phyloP scores from a whole-genome alignment of 2,113 vertebrate genomes.

The Pseudorhombus dupliciocellatus region DNA sequence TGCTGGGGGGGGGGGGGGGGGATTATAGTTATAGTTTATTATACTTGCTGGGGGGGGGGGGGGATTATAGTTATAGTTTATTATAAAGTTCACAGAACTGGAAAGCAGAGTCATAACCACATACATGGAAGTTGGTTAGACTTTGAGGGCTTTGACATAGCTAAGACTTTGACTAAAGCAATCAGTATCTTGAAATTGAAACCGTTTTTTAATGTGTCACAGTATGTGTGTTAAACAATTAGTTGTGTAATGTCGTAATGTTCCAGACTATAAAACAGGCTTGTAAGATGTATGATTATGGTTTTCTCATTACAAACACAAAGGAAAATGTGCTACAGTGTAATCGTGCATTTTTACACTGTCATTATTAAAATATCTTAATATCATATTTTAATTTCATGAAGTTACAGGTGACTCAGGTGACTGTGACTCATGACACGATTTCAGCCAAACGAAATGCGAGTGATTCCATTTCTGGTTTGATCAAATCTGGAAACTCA shows the following conservation, averaged over 20 bases:
- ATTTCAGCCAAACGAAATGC: too few relatives aligned
- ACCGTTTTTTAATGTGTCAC: neutral
- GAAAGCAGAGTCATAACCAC: neutral
- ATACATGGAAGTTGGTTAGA: too few relatives aligned
- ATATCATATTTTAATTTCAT: conserved; percentile 33
- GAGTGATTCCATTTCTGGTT: too few relatives aligned
- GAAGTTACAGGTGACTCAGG: conserved; percentile 14
- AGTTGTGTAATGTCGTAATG: neutral
- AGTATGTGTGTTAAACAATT: neutral
- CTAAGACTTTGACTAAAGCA: too few relatives aligned
- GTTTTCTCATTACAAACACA: conserved; percentile 13
- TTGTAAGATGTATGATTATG: neutral
- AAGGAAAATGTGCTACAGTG: neutral
- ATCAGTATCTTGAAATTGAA: too few relatives aligned
- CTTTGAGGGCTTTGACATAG: too few relatives aligned
- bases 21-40: too few relatives aligned
- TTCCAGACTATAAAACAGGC: neutral
- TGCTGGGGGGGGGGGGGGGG: neutral
- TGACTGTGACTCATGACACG: neutral
- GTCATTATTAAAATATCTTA: conserved; percentile 32
- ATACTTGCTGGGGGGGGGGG: too few relatives aligned
- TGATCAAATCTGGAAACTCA: too few relatives aligned
- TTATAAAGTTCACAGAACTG: neutral
- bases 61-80: too few relatives aligned
- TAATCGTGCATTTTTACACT: conserved; percentile 14